Conservation (phyloP, 1,140 invertebrate genomes). For the Dufourea novaeangliae region DNA sequence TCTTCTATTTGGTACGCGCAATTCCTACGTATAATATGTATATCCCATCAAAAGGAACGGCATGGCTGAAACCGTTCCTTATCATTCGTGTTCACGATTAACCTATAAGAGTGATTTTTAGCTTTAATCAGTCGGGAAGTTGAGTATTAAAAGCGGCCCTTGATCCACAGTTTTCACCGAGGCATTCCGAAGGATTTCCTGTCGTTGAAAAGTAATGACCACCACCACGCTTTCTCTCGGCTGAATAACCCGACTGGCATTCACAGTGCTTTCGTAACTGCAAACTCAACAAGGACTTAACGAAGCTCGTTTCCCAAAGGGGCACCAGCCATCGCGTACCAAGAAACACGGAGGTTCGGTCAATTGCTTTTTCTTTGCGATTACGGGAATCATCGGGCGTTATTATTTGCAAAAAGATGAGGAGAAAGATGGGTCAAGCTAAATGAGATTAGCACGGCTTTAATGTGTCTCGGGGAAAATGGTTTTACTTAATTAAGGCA, state of each 20-base stretch:
- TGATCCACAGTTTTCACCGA: not conserved
- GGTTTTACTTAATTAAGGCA: constrained; percentile 7
- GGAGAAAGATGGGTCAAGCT: too few species aligned
- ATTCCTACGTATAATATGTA: too few species aligned
- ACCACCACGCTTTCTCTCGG: not conserved
- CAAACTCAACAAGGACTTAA: not conserved
- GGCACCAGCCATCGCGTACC: not conserved
- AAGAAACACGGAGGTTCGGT: not conserved
- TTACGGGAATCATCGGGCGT: not conserved
- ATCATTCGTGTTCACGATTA: not conserved
- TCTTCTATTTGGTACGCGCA: too few species aligned
- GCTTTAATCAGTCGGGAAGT: not conserved
- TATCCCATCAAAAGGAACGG: too few species aligned
- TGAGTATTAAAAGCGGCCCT: not conserved
- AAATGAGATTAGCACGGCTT: too few species aligned
- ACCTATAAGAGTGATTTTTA: not conserved
- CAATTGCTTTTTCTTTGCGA: not conserved
- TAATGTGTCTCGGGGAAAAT: too few species aligned
- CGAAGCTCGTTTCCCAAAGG: constrained; percentile 8
- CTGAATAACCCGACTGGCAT: not conserved
- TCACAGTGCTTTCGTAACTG: not conserved
- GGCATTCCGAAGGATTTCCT: constrained; percentile 7
- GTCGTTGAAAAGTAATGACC: not conserved
- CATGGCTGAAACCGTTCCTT: not conserved
- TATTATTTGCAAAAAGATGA: too few species aligned